Percentiles rank a stretch among this genome's conserved stretches.
phyloP scores from a whole-genome alignment of 2,888 invertebrate species.

The Agrochola lychnidis region DNA sequence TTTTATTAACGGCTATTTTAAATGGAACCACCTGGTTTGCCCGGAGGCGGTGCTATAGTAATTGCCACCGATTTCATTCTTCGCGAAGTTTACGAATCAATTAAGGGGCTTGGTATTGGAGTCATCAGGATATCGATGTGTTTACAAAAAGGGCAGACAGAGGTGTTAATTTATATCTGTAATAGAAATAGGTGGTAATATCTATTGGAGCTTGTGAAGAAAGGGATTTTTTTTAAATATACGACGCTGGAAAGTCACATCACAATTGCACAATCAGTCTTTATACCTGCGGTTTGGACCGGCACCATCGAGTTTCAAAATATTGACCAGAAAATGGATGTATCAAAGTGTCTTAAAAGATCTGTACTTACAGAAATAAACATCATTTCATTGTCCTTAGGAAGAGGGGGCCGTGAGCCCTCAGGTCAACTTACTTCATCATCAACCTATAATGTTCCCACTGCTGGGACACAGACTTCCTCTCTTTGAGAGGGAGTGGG shows the following conservation, averaged over 20 bases:
- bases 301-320: no score
- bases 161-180: neutral
- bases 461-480: no score
- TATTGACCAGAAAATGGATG: no score
- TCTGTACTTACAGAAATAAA: no score
- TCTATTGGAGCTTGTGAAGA: neutral
- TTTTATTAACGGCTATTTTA: slow-evolving; percentile 45
- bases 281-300: neutral
- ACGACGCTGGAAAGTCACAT: neutral
- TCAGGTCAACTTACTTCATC: neutral
- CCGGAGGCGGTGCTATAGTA: slow-evolving; percentile 38
- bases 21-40: slow-evolving; percentile 40
- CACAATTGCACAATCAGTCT: neutral
- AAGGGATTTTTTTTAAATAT: neutral
- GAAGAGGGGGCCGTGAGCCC: neutral
- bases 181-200: neutral
- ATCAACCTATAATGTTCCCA: no score
- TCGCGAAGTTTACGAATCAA: slow-evolving; percentile 38
- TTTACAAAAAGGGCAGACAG: slow-evolving; percentile 18
- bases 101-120: slow-evolving; percentile 37
- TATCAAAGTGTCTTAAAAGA: no score
- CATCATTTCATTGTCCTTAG: no score
- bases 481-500: no score
- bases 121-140: slow-evolving; percentile 25
- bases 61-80: slow-evolving; percentile 44